A percentile compares a stretch with the other conserved stretches of the same genome.
phyloP scores from a whole-genome alignment of 2,888 invertebrate species.

The Acleris emargana region DNA sequence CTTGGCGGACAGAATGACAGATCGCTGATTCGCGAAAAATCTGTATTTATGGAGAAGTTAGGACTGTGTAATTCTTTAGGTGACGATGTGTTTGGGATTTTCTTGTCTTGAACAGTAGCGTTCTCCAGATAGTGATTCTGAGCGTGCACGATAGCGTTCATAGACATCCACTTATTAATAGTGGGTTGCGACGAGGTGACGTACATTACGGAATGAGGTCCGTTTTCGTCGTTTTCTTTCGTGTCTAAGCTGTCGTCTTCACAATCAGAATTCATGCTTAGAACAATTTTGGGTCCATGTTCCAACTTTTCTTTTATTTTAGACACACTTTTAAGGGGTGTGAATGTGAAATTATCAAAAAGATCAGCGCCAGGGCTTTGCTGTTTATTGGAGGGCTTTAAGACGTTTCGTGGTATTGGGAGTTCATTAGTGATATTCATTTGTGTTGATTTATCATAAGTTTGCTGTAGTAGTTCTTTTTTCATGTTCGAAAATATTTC shows the following conservation, averaged over 20 bases:
- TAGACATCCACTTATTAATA: conserved; percentile 62
- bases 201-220: conserved; percentile 66
- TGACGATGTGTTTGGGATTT: conserved; percentile 76
- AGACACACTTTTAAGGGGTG: conserved; percentile 63
- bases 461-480: conserved; percentile 57
- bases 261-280: conserved; percentile 69
- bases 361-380: conserved; percentile 55
- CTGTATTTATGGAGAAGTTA: conserved; percentile 77
- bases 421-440: conserved; percentile 38
- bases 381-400: conserved; percentile 67
- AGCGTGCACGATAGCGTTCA: conserved; percentile 52
- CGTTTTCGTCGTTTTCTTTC: conserved; percentile 63
- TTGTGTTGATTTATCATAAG: conserved; percentile 63
- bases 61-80: conserved; percentile 75
- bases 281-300: conserved; percentile 66
- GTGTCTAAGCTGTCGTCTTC: conserved; percentile 69
- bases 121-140: conserved; percentile 53
- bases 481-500: conserved; percentile 71
- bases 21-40: conserved; percentile 76
- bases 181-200: conserved; percentile 61
- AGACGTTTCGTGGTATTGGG: conserved; percentile 52
- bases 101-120: conserved; percentile 57
- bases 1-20: conserved; percentile 72
- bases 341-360: conserved; percentile 74
- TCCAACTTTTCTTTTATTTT: conserved; percentile 63